Conservation (phyloP, 1,140 invertebrate genomes). For the Trachymyrmex cornetzi region DNA sequence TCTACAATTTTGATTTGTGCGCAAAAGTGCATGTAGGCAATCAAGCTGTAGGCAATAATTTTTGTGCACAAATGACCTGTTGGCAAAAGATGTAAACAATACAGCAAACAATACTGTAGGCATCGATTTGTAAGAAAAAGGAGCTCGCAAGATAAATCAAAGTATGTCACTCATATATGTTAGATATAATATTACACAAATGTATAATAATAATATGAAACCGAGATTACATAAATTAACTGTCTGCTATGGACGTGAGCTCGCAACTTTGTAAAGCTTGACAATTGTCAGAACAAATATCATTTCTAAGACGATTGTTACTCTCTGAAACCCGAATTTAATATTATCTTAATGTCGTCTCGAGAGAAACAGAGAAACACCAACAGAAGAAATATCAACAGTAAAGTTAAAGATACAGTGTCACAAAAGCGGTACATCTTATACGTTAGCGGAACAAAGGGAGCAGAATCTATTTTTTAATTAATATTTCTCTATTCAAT, state of each 20-base stretch:
- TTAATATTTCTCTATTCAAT: too few relatives aligned
- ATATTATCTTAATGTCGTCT: slow-evolving; percentile 17
- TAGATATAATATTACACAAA: slow-evolving; percentile 2
- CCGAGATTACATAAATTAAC: not conserved
- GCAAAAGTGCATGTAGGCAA: too few relatives aligned
- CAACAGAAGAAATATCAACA: not conserved
- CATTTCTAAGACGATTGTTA: slow-evolving; percentile 33
- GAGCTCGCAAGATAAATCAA: not conserved
- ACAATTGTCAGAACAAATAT: slow-evolving; percentile 31
- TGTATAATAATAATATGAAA: slow-evolving; percentile 18
- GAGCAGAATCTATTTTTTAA: too few relatives aligned
- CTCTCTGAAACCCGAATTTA: slow-evolving; percentile 26
- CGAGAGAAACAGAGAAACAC: not conserved
- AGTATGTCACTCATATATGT: too few relatives aligned
- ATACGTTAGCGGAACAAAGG: too few relatives aligned
- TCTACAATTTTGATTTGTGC: too few relatives aligned
- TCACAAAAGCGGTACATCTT: not conserved
- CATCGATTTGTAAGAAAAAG: too few relatives aligned
- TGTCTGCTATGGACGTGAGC: not conserved
- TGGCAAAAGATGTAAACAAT: too few relatives aligned
- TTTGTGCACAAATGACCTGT: too few relatives aligned
- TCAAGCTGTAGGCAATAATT: too few relatives aligned
- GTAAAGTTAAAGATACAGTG: not conserved
- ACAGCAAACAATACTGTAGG: too few relatives aligned
- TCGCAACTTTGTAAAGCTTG: not conserved